phyloP scores from a whole-genome alignment of 2,113 vertebrate genomes.

The Charina bottae region DNA sequence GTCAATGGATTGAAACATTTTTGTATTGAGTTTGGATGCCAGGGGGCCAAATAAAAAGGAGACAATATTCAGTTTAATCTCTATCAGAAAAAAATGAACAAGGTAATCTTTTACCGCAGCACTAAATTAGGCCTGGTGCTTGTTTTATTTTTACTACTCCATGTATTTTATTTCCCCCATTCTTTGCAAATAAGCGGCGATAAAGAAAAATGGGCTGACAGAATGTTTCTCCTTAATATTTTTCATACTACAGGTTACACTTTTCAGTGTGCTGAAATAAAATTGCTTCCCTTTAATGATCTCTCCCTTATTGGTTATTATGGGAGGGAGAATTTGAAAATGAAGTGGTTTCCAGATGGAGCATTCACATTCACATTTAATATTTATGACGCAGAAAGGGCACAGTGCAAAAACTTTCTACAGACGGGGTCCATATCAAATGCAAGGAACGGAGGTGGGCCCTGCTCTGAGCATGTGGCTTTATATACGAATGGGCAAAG shows the following conservation, averaged over 20 bases:
- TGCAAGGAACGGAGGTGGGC: conserved; percentile 13
- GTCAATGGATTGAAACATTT: not conserved
- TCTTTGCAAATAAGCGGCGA: conserved; percentile 62
- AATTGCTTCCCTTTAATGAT: conserved; percentile 60
- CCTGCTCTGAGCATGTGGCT: conserved; percentile 16
- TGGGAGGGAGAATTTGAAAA: conserved; percentile 58
- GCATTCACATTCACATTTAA: conserved; percentile 66
- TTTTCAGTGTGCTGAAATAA: conserved; percentile 53
- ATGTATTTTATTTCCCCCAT: conserved; percentile 60
- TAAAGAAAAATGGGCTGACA: conserved; percentile 63
- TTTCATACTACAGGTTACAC: conserved; percentile 41
- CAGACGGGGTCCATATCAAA: conserved; percentile 12
- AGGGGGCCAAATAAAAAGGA: not conserved
- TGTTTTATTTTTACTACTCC: conserved; percentile 59
- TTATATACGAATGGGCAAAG: conserved; percentile 15
- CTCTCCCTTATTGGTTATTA: conserved; percentile 63
- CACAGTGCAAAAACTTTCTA: conserved; percentile 46
- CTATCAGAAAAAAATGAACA: conserved; percentile 27
- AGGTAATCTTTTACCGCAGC: conserved; percentile 49
- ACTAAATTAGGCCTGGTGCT: conserved; percentile 26
- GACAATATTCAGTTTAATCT: not conserved
- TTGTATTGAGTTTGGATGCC: not conserved
- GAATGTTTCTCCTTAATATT: conserved; percentile 59
- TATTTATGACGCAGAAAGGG: conserved; percentile 69
- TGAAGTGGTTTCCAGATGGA: conserved; percentile 65